Conservation (phyloP, 2,888 invertebrate species). For the Heliconius ethilla region DNA sequence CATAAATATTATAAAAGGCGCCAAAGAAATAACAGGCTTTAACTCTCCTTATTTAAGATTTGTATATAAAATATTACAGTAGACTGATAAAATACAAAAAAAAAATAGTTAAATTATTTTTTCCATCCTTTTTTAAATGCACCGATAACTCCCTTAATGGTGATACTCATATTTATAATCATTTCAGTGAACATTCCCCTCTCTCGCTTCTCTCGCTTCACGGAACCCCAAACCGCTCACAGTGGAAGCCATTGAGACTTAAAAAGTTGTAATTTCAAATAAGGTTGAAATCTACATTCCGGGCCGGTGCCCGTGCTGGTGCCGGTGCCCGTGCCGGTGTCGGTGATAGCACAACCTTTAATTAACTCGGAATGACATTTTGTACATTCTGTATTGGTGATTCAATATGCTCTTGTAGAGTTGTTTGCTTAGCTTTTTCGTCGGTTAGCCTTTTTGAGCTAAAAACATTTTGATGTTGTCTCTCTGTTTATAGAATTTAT, state of each 20-base stretch:
- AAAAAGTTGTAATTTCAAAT: slow-evolving; percentile 20
- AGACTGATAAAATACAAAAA: too few species aligned
- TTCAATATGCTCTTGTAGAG: slow-evolving; percentile 10
- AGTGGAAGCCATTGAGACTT: slow-evolving; percentile 16
- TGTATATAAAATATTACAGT: too few species aligned
- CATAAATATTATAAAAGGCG: too few species aligned
- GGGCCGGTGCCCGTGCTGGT: neutral
- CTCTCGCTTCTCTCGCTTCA: neutral
- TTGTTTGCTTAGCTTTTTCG: neutral
- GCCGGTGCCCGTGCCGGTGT: neutral
- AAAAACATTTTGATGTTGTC: neutral
- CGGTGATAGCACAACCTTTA: slow-evolving; percentile 10
- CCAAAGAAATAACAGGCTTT: too few species aligned
- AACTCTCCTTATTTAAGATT: too few species aligned
- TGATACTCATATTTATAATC: neutral
- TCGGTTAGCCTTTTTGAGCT: neutral
- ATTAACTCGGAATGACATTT: slow-evolving; percentile 4
- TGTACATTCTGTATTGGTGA: slow-evolving; percentile 7
- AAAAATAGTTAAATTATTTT: neutral
- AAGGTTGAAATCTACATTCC: slow-evolving; percentile 8
- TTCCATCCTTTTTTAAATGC: neutral
- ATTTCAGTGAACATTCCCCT: neutral
- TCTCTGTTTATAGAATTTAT: neutral
- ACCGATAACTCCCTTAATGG: neutral
- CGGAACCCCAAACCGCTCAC: slow-evolving; percentile 8